A percentile compares a stretch with the other conserved stretches of the same genome.
Conservation (phyloP, 1,140 invertebrate species). For the Bilobella aurantiaca region DNA sequence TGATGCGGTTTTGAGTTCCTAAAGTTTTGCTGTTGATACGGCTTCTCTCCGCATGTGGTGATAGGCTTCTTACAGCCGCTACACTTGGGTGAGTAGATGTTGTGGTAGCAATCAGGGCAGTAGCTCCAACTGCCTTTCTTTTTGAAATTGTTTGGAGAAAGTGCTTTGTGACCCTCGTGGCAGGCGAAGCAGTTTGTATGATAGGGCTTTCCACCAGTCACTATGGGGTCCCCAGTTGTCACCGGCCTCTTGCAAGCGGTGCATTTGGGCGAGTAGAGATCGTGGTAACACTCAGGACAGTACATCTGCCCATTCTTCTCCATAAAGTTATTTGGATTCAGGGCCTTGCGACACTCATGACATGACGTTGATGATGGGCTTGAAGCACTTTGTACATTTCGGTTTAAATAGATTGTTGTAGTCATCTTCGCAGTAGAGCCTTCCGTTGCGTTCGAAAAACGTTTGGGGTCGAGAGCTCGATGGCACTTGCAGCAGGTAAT, state of each 20-base stretch:
- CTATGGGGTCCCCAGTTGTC: conserved; percentile 1
- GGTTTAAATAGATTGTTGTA: conserved; percentile 55
- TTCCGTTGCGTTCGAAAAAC: conserved; percentile 45
- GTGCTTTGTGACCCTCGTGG: conserved; percentile 47
- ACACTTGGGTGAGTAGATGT: conserved; percentile 56
- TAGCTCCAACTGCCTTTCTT: conserved; percentile 38
- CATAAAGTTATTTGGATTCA: conserved; percentile 18
- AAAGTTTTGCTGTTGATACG: too few species aligned
- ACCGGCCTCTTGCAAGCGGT: conserved; percentile 52
- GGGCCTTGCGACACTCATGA: conserved; percentile 14
- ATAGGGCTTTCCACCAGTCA: not conserved
- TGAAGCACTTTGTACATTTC: conserved; percentile 51
- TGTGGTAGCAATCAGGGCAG: conserved; percentile 47
- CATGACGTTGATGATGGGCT: conserved; percentile 45
- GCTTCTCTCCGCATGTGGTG: conserved; percentile 30
- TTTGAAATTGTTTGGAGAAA: conserved; percentile 48
- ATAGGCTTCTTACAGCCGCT: conserved; percentile 52
- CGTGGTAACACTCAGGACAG: conserved; percentile 45
- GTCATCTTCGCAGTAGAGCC: conserved; percentile 48
- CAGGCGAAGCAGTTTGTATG: conserved; percentile 39
- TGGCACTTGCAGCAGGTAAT: conserved; percentile 54
- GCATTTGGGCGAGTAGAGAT: conserved; percentile 59
- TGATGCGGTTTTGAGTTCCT: too few species aligned
- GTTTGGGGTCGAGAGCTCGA: conserved; percentile 48
- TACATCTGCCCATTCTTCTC: conserved; percentile 19